Evolutionary conservation across 1,140 invertebrate genomes (phyloP).

Genomic region (Bombus turneri): DNA sequence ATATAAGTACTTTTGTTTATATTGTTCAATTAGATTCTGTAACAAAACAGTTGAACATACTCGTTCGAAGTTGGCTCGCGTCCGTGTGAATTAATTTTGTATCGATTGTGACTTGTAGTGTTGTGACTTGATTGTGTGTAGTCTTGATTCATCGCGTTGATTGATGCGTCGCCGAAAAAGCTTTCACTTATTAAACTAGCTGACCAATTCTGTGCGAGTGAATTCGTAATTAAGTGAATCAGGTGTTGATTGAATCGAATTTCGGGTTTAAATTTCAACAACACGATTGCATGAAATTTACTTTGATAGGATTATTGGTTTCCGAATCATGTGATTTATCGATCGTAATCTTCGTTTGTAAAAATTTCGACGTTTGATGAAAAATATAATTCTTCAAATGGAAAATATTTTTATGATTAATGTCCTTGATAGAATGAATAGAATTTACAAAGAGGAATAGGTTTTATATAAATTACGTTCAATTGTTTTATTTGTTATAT

Average conservation of each 20-base stretch:
- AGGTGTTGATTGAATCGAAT: neutral
- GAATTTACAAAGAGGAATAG: no score
- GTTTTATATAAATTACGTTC: no score
- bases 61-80: neutral
- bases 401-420: no score
- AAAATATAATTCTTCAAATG: no score
- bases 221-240: slow-evolving; percentile 19
- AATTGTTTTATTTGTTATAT: no score
- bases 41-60: neutral
- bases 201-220: neutral
- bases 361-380: no score
- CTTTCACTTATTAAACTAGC: neutral
- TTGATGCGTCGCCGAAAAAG: neutral
- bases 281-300: neutral
- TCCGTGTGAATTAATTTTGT: neutral
- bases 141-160: neutral
- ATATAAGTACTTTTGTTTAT: neutral
- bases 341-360: no score
- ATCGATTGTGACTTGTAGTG: no score
- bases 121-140: no score
- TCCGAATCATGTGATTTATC: no score
- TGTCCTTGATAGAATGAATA: no score
- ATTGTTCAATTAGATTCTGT: neutral
- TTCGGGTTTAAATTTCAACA: neutral
- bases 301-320: no score